Evolutionary conservation across 2,113 vertebrate species (phyloP), one percentile per base, ranked within the genome.

Genomic region (Cyanoliseus patagonus): DNA sequence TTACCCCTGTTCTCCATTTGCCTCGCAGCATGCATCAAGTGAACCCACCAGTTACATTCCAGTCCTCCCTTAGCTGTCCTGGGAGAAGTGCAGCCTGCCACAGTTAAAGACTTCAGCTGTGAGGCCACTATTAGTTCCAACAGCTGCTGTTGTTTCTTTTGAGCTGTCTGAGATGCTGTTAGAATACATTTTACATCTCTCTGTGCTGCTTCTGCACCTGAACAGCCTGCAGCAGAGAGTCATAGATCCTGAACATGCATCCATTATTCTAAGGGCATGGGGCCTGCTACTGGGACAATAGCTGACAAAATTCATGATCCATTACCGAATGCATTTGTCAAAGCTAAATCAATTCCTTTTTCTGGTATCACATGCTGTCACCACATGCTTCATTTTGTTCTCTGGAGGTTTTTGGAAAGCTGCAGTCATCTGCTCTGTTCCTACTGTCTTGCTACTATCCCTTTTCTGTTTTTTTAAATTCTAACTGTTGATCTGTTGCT

Each of bases 221-320:
- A 92, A 83, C 64, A 70, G 76, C 77, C 83, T 62, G 86, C 49
- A 91, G 91, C 86, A 89, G 86, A 44, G 68, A 94, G 72, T 4
- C 77, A 74, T 76, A 88, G 70, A 73, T 55, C 39, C 66, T 64
- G 42, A 94, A 92, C 2, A 0, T 9, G 16, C 37, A 63, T 74
- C 24, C 31, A 28, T 92, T 91, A 70, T 70, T 53, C 51, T 62
- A 49, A 51, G 59, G 6, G 55, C 33, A 42, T 39, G 37, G 7
- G 59, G 35, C 30, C 42, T 77, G 83, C 42, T 69, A 25, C 67
- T 42, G 69, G 41, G 51, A 90, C 59, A 88, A 83, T 41, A 81
- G 76, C 73, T 62, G 77, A 77, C 64, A 92, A 94, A 95, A 92
- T 83, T 95, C 73, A 78, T 89, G 76, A 78, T 67, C 74, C 90